Base-by-base conservation (phyloP, 2,113 vertebrate species). In the Lichenostomus cassidix region DNA sequence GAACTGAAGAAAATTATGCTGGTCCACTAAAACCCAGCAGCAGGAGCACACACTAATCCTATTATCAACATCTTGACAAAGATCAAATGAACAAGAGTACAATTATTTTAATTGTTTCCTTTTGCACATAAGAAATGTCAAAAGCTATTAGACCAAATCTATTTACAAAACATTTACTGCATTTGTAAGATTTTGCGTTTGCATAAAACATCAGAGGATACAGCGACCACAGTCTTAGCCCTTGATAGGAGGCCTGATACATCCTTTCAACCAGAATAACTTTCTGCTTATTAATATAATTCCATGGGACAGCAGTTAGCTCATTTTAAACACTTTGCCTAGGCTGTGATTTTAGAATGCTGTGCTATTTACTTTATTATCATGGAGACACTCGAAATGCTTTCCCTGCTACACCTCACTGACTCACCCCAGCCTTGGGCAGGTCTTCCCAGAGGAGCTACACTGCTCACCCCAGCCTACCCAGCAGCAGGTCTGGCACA, bases 31-130 rank as follows among this genome's bases (percentile, higher is more conserved):
- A 93, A 90, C 64, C 44, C 85, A 86, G 52, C 70, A 91, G 62
- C 71, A 63, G 77, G 56, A 79, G 44, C 35, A 49, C 71, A 47
- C 22, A 10, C 59, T 97, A 96, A 97, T 97, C 96, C 90, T 64
- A 87, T 92, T 95, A 95, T 7, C 86, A 81, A 78, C 90, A 68
- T 70, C 94, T 96, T 93, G 95, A 96, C 91, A 93, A 95, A 92
- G 86, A 95, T 86, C 94, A 93, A 93, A 68, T 44, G 64, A 95
- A 81, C 53, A 78, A 90, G 94, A 70, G 52, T 52, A 71, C 90
- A 97, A 94, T 95, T 90, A 70, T 92, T 96, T 97, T 96, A 97
- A 97, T 96, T 93, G 41, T 95, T 95, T 95, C 93, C 89, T 94
- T 87, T 77, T 80, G 46, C 90, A 87, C 75, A 70, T 62, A 89